Conservation (phyloP, 2,113 vertebrate species). For the Cichladusa arquata region DNA sequence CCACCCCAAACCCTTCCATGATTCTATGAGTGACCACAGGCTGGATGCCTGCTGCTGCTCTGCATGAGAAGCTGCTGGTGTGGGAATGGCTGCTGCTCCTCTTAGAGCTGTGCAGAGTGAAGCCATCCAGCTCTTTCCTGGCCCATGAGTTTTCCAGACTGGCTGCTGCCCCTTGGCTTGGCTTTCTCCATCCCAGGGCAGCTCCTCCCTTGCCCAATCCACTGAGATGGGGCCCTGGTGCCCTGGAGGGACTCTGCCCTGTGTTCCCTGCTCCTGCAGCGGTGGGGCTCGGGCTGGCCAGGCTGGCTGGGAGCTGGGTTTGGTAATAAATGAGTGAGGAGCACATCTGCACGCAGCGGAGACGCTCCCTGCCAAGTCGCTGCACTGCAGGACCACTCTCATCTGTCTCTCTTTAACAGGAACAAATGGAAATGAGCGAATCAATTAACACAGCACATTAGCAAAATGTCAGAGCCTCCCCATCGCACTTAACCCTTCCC, state of each 20-base stretch:
- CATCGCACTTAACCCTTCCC: conserved; percentile 64
- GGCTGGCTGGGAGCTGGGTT: background rate
- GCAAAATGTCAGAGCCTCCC: conserved; percentile 84
- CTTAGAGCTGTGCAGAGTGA: background rate
- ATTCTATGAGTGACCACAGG: background rate
- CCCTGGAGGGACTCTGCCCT: background rate
- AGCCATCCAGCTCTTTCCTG: background rate
- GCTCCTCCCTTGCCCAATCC: background rate
- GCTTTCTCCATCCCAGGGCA: background rate
- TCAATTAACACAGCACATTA: conserved; percentile 92
- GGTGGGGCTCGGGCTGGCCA: background rate
- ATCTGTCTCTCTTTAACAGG: conserved; percentile 86
- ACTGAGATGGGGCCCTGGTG: background rate
- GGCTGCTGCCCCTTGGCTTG: background rate
- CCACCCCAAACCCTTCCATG: background rate
- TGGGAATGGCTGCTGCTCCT: background rate
- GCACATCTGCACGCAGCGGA: conserved; percentile 81
- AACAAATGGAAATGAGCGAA: conserved; percentile 94
- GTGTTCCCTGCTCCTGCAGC: background rate
- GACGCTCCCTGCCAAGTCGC: conserved; percentile 79
- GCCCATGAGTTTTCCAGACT: background rate
- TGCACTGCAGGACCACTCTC: conserved; percentile 88
- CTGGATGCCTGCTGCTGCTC: background rate
- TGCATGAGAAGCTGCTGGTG: background rate
- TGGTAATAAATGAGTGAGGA: conserved; percentile 65